phyloP scores from a whole-genome alignment of 23 tunicate genomes.

The Oikopleura vanhoeffeni region DNA sequence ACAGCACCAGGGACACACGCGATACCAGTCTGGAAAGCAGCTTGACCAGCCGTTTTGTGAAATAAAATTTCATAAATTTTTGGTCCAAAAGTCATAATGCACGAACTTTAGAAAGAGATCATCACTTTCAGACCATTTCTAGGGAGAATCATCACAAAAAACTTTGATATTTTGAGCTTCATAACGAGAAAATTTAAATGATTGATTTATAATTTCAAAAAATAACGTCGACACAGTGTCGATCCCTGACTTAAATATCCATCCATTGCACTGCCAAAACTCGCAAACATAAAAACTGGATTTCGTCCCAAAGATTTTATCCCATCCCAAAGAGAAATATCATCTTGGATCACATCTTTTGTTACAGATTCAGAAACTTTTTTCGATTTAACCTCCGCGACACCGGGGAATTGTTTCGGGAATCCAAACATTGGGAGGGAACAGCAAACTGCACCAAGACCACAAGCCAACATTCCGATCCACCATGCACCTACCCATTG shows the following conservation, averaged over 20 bases:
- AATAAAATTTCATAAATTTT: constrained; percentile 65
- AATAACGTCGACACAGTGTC: too few species aligned
- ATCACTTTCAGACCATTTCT: constrained; percentile 54
- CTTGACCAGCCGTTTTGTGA: constrained; percentile 57
- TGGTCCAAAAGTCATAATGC: constrained; percentile 76
- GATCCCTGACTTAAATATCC: too few species aligned
- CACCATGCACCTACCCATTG: constrained; percentile 99
- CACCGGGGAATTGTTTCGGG: constrained; percentile 65
- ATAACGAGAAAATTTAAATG: too few species aligned
- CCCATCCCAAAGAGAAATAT: neutral
- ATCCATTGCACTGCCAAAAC: constrained; percentile 2
- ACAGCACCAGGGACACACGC: constrained; percentile 93
- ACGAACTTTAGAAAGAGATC: constrained; percentile 25
- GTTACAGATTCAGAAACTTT: neutral
- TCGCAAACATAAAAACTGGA: neutral
- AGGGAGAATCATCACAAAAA: too few species aligned
- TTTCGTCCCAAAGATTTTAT: neutral
- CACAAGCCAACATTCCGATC: constrained; percentile 62
- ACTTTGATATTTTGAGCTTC: too few species aligned
- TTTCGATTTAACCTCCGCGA: neutral
- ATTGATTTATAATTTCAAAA: too few species aligned
- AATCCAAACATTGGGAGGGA: constrained; percentile 54
- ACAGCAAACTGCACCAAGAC: constrained; percentile 28
- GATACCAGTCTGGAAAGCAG: constrained; percentile 72
- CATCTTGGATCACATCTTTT: neutral